phyloP scores from a whole-genome alignment of 2,888 invertebrate species.

The Ephialtes manifestator region DNA sequence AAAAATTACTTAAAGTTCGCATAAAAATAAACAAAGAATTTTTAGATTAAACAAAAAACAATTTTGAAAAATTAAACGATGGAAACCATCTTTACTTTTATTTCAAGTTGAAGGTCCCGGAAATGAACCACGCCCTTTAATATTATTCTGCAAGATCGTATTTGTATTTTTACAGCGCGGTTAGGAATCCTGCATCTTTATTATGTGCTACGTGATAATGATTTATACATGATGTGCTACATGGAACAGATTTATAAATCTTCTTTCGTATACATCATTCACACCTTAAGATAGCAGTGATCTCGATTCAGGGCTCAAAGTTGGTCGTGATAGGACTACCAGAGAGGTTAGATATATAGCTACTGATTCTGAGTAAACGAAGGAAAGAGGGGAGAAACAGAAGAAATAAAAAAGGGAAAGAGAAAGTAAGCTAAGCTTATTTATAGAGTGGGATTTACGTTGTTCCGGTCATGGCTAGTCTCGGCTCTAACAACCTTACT shows the following conservation, averaged over 20 bases:
- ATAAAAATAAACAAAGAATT: too few species aligned
- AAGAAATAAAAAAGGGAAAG: background rate
- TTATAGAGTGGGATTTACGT: slow-evolving; percentile 2
- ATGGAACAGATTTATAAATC: background rate
- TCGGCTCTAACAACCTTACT: slow-evolving; percentile 5
- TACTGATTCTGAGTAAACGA: background rate
- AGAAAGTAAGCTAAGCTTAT: background rate
- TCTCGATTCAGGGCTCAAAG: background rate
- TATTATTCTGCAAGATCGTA: background rate
- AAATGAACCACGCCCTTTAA: background rate
- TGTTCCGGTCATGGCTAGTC: background rate
- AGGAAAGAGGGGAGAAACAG: background rate
- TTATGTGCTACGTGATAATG: background rate
- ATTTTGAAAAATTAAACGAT: too few species aligned
- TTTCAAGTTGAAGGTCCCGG: too few species aligned
- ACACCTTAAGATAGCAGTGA: background rate
- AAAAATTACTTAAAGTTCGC: too few species aligned
- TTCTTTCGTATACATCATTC: background rate
- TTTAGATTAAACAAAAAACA: too few species aligned
- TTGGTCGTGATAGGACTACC: slow-evolving; percentile 8
- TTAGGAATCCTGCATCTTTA: background rate
- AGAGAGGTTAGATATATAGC: background rate
- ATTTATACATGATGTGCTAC: background rate
- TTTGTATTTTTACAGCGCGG: background rate
- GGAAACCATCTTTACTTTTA: too few species aligned